Conservation (phyloP, 2,888 invertebrate species). For the Lacanobia oleracea region DNA sequence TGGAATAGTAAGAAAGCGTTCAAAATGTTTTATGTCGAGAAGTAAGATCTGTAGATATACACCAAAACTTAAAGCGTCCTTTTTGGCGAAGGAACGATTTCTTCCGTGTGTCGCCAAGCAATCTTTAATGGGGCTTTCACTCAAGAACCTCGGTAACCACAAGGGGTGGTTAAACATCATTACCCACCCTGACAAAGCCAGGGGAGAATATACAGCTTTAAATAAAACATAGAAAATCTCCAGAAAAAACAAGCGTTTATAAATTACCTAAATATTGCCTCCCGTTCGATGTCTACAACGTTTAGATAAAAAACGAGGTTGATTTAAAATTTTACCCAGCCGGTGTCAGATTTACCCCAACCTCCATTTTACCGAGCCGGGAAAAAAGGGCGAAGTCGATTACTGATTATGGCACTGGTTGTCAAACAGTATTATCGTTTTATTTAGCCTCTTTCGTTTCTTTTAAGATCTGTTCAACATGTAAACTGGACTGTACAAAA, state of each 20-base stretch:
- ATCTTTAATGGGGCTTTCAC: slow-evolving; percentile 39
- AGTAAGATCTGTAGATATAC: background rate
- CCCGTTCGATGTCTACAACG: slow-evolving; percentile 29
- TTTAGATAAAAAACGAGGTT: slow-evolving; percentile 34
- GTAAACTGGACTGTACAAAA: slow-evolving; percentile 1
- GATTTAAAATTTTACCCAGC: slow-evolving; percentile 49
- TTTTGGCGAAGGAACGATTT: background rate
- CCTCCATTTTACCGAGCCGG: slow-evolving; percentile 48
- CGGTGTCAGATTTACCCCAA: slow-evolving; percentile 53
- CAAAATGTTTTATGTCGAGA: background rate
- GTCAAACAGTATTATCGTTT: slow-evolving; percentile 59
- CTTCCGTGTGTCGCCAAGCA: slow-evolving; percentile 28
- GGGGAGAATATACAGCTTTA: slow-evolving; percentile 13
- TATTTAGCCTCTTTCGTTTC: slow-evolving; percentile 5
- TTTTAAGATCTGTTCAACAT: slow-evolving; percentile 14
- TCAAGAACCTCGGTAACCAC: slow-evolving; percentile 38
- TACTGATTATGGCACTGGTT: slow-evolving; percentile 67
- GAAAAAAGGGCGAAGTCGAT: slow-evolving; percentile 66
- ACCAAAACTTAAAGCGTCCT: background rate
- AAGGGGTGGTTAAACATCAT: slow-evolving; percentile 58
- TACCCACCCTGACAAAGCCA: slow-evolving; percentile 38
- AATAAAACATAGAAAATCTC: slow-evolving; percentile 39
- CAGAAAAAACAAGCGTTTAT: slow-evolving; percentile 20
- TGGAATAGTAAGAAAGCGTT: background rate
- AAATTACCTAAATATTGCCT: slow-evolving; percentile 44